A percentile compares a stretch with the other conserved stretches of the same genome.
Evolutionary conservation across 1,140 invertebrate species (phyloP).

Genomic region (Aricia agestis): DNA sequence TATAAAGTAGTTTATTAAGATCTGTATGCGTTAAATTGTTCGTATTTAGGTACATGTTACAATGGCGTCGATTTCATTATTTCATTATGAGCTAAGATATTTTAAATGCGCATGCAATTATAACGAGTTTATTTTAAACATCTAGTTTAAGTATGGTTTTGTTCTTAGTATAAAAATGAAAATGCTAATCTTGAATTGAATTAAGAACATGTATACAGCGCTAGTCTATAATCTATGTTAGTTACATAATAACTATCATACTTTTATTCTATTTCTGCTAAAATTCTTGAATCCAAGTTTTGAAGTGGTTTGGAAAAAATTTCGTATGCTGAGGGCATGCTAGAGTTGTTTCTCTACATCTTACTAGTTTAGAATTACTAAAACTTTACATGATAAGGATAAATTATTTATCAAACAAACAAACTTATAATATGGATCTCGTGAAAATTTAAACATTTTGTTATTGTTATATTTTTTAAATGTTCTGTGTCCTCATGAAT

Average conservation of each 20-base stretch:
- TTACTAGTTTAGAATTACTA: too few relatives aligned
- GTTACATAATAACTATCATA: not conserved
- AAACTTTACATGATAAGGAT: too few relatives aligned
- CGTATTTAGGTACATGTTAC: not conserved
- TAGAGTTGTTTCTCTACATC: too few relatives aligned
- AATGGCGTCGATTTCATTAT: not conserved
- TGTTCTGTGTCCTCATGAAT: too few relatives aligned
- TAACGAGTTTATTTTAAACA: not conserved
- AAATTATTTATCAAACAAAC: too few relatives aligned
- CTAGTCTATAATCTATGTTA: not conserved
- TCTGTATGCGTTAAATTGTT: conserved; percentile 29
- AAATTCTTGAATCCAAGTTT: not conserved
- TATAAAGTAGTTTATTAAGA: conserved; percentile 70
- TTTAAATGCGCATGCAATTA: not conserved
- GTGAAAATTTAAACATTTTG: too few relatives aligned
- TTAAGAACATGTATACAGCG: not conserved
- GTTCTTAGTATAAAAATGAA: not conserved
- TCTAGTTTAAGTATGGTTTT: not conserved
- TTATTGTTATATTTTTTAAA: too few relatives aligned
- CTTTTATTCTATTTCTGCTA: too few relatives aligned
- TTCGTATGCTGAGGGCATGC: too few relatives aligned
- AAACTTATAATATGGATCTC: too few relatives aligned
- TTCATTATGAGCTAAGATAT: not conserved
- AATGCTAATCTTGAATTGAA: not conserved
- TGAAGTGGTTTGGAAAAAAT: too few relatives aligned